Evolutionary conservation across 2,888 invertebrate genomes (phyloP), one percentile per base, ranked within the genome.

Genomic region (Graphium colonna): DNA sequence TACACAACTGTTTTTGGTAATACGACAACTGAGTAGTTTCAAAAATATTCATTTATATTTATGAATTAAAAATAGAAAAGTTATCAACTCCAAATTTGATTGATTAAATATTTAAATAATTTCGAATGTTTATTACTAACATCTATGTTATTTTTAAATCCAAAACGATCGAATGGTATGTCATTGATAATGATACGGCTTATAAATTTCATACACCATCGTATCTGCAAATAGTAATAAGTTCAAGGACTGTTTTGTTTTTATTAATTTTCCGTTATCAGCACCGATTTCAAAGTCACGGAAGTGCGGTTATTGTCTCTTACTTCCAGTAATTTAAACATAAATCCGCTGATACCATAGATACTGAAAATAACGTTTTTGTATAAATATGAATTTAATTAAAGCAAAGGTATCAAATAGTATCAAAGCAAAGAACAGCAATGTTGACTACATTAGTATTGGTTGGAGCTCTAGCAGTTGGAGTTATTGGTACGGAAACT

Each of bases 241-340:
- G 45, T 45, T 45, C 45, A 45, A 45, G 33, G 45, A 45, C 36
- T 33, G 12, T n/a, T 45, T 33, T 45, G 33, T 45, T 45, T 12
- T 17, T 18, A 7, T 15, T 39, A 13, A 16, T 15, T 15, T 39
- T 31, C 10, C 31, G 3, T 31, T 31, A 31, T 31, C 31, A 5
- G 17, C 31, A 31, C 31, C 8, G 8, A 31, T 26, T 31, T 31
- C 5, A 31, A 7, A 31, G 31, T 31, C 31, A 9, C 9, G 31
- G 31, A 31, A 1, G 31, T 9, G 9, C 31, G 8, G 31, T 31
- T 31, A 10, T 31, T 31, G 10, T 9, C 18, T 41, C 10, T 16
- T 38, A 51, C 26, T 39, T 33, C 9, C 21, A 2, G 10, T 31
- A 9, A 31, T 31, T 9, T 9, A 9, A 31, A 31, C 3, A 31